Evolutionary conservation across 2,113 vertebrate genomes (phyloP).

Genomic region (Misgurnus mizolepis): DNA sequence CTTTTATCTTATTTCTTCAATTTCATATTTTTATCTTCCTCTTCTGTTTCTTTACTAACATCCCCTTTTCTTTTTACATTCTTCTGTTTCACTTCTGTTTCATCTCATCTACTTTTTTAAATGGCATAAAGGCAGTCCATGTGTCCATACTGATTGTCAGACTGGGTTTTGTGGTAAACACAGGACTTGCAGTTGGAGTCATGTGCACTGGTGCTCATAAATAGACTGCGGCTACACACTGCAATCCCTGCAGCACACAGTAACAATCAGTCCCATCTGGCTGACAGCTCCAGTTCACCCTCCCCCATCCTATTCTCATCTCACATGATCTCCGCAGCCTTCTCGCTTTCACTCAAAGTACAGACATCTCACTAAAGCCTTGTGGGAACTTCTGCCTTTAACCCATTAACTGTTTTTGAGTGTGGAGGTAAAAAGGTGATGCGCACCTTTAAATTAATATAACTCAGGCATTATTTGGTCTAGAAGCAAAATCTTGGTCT

Average conservation of each 20-base stretch:
- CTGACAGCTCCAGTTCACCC: conserved; percentile 43
- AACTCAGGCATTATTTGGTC: too few species aligned
- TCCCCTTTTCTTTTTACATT: neutral
- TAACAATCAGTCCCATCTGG: conserved; percentile 61
- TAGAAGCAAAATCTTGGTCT: too few species aligned
- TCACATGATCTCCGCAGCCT: conserved; percentile 39
- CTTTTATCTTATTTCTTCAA: neutral
- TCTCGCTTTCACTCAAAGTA: neutral
- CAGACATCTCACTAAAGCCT: conserved; percentile 9
- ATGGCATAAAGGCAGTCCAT: neutral
- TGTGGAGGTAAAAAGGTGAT: too few species aligned
- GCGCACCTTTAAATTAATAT: too few species aligned
- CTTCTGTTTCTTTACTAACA: too few species aligned
- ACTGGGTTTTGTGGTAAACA: conserved; percentile 30
- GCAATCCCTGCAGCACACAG: conserved; percentile 47
- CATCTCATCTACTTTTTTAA: neutral
- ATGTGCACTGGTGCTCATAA: conserved; percentile 44
- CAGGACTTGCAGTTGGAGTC: conserved; percentile 25
- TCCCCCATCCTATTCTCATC: conserved; percentile 33
- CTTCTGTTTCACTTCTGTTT: neutral
- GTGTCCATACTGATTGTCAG: conserved; percentile 4
- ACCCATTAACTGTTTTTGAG: too few species aligned
- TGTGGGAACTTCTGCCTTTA: neutral
- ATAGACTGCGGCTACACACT: conserved; percentile 23
- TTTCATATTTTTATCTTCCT: conserved; percentile 1